These are phyloP conservation scores for Balearica regulorum DNA, from an alignment of 2,797 vertebrate genomes.

Conservation along the genomic window DNA sequence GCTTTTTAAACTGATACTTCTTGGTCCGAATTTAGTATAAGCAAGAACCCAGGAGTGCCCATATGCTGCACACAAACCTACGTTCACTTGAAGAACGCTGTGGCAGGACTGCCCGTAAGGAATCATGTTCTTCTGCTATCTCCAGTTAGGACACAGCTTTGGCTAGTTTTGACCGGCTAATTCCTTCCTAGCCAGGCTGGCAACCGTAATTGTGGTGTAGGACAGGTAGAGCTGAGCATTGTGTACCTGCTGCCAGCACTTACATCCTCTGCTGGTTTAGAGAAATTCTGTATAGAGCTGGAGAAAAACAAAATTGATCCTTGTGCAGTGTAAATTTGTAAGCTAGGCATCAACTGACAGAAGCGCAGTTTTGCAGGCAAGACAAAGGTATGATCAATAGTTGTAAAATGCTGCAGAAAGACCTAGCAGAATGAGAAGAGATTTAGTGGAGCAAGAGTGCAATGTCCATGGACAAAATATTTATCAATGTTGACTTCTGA, in stretches of 20 bases:
- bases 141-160: neutral
- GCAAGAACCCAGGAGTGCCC: neutral
- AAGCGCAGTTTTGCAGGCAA: neutral
- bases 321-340: neutral
- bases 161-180: neutral
- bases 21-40: accelerated
- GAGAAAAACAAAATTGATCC: neutral
- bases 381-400: neutral
- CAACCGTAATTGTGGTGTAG: accelerated
- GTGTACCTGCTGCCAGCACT: neutral
- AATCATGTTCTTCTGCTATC: neutral
- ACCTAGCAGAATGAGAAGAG: neutral
- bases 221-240: neutral
- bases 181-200: neutral
- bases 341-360: neutral
- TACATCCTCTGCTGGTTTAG: neutral
- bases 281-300: neutral
- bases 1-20: neutral
- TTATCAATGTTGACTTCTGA: neutral
- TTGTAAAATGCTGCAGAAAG: neutral
- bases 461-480: neutral
- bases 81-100: neutral
- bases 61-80: neutral
- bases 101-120: neutral
- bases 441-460: neutral